Base-by-base conservation (phyloP, 2,797 vertebrate genomes). In the Aselliscus stoliczkanus region DNA sequence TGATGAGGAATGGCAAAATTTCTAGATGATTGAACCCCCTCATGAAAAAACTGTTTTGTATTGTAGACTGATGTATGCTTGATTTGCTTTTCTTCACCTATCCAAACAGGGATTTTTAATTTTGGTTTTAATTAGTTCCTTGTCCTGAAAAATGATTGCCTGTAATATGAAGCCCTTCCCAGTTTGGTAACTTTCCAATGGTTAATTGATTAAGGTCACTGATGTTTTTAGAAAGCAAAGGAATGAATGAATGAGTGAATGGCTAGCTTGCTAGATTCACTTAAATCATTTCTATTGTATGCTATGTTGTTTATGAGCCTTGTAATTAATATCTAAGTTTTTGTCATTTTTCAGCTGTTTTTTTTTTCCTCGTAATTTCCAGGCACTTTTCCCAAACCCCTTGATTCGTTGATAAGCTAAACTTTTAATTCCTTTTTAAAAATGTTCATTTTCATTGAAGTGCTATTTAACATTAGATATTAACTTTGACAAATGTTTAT, bases 401-500 rank as follows among this genome's bases (percentile, higher is more conserved):
- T 88, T 91, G 60, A 93, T 93, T 95, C 42, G 75, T 96, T 94
- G 58, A 91, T 90, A 83, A 86, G 94, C 52, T 88, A 82, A 93
- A 89, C 27, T 93, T 64, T 93, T 86, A 85, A 88, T 88, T 77
- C 29, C 39, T 81, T 97, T 96, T 85, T 37, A 77, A 84, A 81
- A 93, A 91, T 93, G 62, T 87, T 97, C 47, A 79, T 95, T 96
- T 96, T 96, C 72, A 91, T 93, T 95, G 70, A 91, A 93, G 44
- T 95, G 44, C 79, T 96, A 56, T 89, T 96, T 97, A 89, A 93
- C 88, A 93, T 94, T 94, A 96, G 79, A 93, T 92, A 73, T 83
- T 97, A 95, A 95, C 83, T 95, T 97, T 96, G 91, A 95, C 76
- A 96, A 83, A 93, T 96, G 81, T 96, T 97, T 94, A 88, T 84